These are phyloP conservation scores for Callorhinus ursinus DNA, from an alignment of 2,113 vertebrate genomes.

Conservation along the genomic window DNA sequence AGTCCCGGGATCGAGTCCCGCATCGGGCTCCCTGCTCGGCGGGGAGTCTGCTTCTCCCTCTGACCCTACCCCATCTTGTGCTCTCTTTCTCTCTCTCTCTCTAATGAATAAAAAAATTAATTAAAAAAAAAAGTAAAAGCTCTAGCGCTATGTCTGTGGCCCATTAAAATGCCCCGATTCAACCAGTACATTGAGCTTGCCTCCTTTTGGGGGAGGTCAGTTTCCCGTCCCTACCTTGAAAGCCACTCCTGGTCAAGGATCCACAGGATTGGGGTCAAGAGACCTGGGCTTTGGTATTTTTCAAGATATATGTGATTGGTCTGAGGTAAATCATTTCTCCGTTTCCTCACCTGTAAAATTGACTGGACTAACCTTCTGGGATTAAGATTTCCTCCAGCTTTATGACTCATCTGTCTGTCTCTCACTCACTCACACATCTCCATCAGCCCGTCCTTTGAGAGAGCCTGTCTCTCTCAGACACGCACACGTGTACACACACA, in stretches of 20 bases:
- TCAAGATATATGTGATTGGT: not conserved
- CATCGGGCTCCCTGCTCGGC: too few relatives aligned
- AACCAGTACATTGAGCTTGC: not conserved
- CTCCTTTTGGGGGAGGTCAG: not conserved
- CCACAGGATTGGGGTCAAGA: not conserved
- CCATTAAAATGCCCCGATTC: not conserved
- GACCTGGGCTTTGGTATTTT: not conserved
- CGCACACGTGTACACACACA: not conserved
- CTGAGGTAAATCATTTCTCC: not conserved
- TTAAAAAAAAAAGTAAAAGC: too few relatives aligned
- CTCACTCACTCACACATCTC: not conserved
- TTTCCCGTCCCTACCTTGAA: not conserved
- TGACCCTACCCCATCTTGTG: too few relatives aligned
- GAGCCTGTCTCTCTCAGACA: not conserved
- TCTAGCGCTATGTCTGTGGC: not conserved
- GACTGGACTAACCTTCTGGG: not conserved
- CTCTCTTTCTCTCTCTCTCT: too few relatives aligned
- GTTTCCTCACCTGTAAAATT: slow-evolving; percentile 43
- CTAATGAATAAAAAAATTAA: too few relatives aligned
- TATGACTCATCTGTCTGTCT: not conserved
- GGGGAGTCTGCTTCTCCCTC: too few relatives aligned
- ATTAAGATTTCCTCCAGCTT: slow-evolving; percentile 35
- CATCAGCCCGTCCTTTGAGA: not conserved
- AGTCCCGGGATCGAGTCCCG: too few relatives aligned
- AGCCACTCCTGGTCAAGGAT: not conserved